phyloP scores from a whole-genome alignment of 2,797 vertebrate genomes.

The Limosa lapponica region DNA sequence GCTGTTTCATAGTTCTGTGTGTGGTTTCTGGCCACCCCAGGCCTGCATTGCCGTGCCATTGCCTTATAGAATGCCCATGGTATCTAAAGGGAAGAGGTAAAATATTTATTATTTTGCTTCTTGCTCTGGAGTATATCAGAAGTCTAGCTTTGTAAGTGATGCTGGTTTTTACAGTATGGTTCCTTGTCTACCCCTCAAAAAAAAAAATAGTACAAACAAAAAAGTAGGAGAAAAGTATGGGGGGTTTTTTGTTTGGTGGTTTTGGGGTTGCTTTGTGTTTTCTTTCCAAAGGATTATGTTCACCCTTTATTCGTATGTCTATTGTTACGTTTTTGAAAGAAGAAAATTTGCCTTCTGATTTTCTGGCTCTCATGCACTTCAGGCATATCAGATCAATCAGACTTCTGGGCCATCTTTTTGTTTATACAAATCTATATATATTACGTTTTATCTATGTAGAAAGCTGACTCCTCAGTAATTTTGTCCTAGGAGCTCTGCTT shows the following conservation, averaged over 20 bases:
- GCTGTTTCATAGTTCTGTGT: neutral
- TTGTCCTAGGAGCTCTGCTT: neutral
- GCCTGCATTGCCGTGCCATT: neutral
- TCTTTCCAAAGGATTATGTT: neutral
- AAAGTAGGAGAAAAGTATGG: neutral
- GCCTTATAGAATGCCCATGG: neutral
- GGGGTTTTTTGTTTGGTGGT: fast-evolving
- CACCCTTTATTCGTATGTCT: neutral
- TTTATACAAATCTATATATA: neutral
- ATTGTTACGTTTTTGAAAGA: neutral
- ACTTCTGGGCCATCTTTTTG: neutral
- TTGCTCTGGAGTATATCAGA: neutral
- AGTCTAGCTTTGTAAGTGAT: neutral
- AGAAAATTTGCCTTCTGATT: neutral
- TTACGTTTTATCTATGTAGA: neutral
- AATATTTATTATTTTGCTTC: neutral
- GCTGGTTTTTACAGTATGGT: neutral
- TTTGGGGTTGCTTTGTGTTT: neutral
- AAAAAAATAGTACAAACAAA: neutral
- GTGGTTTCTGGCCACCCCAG: neutral
- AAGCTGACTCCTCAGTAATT: neutral
- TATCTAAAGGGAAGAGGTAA: neutral
- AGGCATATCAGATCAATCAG: neutral
- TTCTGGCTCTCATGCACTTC: neutral
- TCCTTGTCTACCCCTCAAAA: neutral